Base-by-base conservation (phyloP, 2,888 invertebrate genomes). In the Chloromyia formosa region DNA sequence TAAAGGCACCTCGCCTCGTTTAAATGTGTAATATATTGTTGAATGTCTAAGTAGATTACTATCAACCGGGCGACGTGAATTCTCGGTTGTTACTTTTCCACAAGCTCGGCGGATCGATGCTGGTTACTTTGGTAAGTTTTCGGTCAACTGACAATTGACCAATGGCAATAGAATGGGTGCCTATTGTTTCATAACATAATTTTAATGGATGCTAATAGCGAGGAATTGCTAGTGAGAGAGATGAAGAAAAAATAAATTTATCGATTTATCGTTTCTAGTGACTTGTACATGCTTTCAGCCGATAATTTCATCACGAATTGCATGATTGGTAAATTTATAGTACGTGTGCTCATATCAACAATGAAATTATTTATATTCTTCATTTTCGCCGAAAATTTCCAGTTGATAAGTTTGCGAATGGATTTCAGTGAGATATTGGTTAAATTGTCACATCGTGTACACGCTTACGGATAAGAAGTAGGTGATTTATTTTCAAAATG, bases 241-340 rank as follows among this genome's bases (percentile, higher is more conserved):
- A 20, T 9, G n/a, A 56, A n/a, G n/a, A 18, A 14, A 60, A 23
- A 66, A 54, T 53, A 69, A 23, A 69, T 27, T 69, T 35, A 35
- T 35, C 66, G 68, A 27, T 69, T 69, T 69, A 69, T 69, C 68
- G 53, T 18, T 23, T 69, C 53, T 23, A 54, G 53, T 69, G 68
- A 69, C 68, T 53, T n/a, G 68, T 23, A 69, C 68, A 69, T 69
- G 68, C 53, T 69, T 53, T 45, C n/a, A 16, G 68, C 23, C 53
- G 68, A 69, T 69, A 69, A 69, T 69, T 69, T 69, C 68, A 69
- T 69, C 68, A 69, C 54, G 68, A 53, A 35, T 16, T 23, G 62
- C 12, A 69, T 69, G 68, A 69, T 69, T 54, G 22, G 68, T 62
- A 40, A 53, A 54, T 45, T 66, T 18, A 66, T 27, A 9, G 42